Evolutionary conservation across 2,113 vertebrate genomes (phyloP).

Genomic region (Struthio camelus): DNA sequence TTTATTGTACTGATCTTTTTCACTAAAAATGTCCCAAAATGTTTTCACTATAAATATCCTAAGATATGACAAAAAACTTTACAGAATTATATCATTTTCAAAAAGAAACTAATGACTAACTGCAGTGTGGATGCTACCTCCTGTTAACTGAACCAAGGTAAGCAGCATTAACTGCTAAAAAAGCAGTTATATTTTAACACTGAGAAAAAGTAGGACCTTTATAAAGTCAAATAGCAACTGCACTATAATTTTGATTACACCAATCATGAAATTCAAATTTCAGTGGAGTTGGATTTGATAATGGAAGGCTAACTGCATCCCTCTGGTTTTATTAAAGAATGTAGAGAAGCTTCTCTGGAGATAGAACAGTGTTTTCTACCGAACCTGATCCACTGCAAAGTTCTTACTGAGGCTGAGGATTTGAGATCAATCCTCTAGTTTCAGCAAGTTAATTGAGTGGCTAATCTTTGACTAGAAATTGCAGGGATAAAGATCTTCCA

Average conservation of each 20-base stretch:
- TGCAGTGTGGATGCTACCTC: background rate
- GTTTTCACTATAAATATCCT: background rate
- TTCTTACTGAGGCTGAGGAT: constrained; percentile 2
- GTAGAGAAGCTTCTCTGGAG: background rate
- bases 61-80: background rate
- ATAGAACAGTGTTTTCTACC: background rate
- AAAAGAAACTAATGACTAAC: background rate
- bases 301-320: background rate
- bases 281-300: background rate
- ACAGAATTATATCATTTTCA: background rate
- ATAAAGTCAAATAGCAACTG: background rate
- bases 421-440: constrained; percentile 16
- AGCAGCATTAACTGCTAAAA: background rate
- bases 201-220: background rate
- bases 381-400: background rate
- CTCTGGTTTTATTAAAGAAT: constrained; percentile 1
- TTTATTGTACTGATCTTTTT: background rate
- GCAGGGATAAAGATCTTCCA: constrained; percentile 26
- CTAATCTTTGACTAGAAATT: constrained; percentile 40
- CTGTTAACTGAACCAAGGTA: background rate
- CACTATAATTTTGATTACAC: background rate
- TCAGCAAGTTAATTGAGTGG: constrained; percentile 27
- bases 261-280: background rate
- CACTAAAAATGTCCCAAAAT: background rate
- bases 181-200: background rate